Conservation (phyloP, 1,140 invertebrate genomes). For the Caenorhabditis inopinata region DNA sequence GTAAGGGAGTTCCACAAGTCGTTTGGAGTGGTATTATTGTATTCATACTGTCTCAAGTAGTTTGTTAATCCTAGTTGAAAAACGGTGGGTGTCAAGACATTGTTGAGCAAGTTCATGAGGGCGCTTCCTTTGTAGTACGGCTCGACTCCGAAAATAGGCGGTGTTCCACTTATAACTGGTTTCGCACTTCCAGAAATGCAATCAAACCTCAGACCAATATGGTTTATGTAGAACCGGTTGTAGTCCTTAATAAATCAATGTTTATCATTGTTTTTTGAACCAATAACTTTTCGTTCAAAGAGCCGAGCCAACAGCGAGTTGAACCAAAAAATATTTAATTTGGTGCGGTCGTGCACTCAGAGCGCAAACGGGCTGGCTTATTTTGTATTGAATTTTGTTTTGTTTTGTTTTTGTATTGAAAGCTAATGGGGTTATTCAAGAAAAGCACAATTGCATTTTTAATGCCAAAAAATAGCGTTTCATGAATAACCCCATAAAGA, state of each 20-base stretch:
- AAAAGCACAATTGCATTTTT: too few relatives aligned
- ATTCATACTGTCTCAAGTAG: conserved; percentile 22
- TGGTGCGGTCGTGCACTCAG: too few relatives aligned
- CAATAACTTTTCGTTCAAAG: too few relatives aligned
- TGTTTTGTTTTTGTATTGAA: too few relatives aligned
- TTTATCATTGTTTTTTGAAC: too few relatives aligned
- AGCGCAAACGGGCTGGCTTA: too few relatives aligned
- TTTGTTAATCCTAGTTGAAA: conserved; percentile 32
- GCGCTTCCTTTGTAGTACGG: conserved; percentile 44
- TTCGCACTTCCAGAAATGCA: background rate
- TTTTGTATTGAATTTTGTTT: too few relatives aligned
- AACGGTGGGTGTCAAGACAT: conserved; percentile 38
- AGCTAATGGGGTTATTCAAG: too few relatives aligned
- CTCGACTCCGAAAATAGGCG: conserved; percentile 30
- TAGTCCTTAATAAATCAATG: conserved; percentile 39
- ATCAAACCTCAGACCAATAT: conserved; percentile 26
- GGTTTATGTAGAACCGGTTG: conserved; percentile 8
- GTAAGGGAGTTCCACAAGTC: conserved; percentile 31
- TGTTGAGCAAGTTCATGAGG: conserved; percentile 27
- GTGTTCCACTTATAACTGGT: conserved; percentile 33
- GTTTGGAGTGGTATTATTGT: conserved; percentile 21
- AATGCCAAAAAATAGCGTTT: too few relatives aligned
- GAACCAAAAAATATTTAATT: too few relatives aligned
- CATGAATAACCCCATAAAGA: too few relatives aligned
- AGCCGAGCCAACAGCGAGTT: too few relatives aligned